phyloP scores from a whole-genome alignment of 1,140 invertebrate species.

The Drosophila santomea region DNA sequence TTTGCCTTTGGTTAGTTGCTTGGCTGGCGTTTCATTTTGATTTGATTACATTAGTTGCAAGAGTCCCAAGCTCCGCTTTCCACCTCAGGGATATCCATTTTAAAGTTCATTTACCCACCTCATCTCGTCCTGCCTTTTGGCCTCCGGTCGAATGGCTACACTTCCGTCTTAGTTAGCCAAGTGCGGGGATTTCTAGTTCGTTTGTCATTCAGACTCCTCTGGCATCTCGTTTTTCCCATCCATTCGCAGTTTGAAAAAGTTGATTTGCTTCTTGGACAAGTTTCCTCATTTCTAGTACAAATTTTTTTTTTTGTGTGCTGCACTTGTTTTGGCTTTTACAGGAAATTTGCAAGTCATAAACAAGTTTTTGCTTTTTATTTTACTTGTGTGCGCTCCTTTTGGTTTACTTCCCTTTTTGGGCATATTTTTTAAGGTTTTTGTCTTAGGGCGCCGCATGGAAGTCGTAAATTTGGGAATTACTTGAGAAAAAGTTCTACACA shows the following conservation, averaged over 20 bases:
- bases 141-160: constrained; percentile 60
- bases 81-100: constrained; percentile 57
- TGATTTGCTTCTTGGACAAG: constrained; percentile 50
- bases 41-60: constrained; percentile 76
- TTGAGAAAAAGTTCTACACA: constrained; percentile 31
- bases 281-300: constrained; percentile 35
- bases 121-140: constrained; percentile 3
- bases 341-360: constrained; percentile 81
- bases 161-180: constrained; percentile 75
- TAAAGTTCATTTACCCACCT: constrained; percentile 78
- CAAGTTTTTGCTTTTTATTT: constrained; percentile 79
- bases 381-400: constrained; percentile 45
- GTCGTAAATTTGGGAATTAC: constrained; percentile 53
- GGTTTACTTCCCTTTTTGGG: constrained; percentile 41
- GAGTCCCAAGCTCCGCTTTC: constrained; percentile 19
- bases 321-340: constrained; percentile 70
- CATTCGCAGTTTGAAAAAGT: constrained; percentile 21
- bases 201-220: constrained; percentile 62
- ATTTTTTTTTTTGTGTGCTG: constrained; percentile 24
- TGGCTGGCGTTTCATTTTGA: constrained; percentile 66
- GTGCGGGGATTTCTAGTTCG: constrained; percentile 78
- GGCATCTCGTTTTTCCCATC: constrained; percentile 5
- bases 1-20: constrained; percentile 69
- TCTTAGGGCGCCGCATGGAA: constrained; percentile 35
- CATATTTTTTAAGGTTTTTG: constrained; percentile 42